Conservation (phyloP, 2,888 invertebrate species). For the Leuctra nigra region DNA sequence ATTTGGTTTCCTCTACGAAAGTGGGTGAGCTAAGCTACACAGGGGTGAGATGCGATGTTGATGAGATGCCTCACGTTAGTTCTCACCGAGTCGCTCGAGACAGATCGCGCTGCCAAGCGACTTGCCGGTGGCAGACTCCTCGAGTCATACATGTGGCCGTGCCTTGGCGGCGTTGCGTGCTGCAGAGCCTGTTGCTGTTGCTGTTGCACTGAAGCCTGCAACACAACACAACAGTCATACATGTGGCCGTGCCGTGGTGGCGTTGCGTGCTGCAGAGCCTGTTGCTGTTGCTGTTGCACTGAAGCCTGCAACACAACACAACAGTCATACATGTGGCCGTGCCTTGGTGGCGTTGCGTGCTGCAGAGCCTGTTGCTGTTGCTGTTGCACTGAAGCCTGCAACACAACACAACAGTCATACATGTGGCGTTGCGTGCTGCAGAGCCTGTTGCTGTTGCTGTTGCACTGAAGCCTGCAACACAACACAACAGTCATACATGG, state of each 20-base stretch:
- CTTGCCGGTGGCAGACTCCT: conserved; percentile 37
- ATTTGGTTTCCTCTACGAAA: too few species aligned
- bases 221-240: too few species aligned
- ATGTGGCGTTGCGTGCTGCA: too few species aligned
- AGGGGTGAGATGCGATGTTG: too few species aligned
- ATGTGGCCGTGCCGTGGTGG: too few species aligned
- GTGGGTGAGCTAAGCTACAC: too few species aligned
- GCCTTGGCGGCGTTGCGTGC: conserved; percentile 39
- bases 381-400: too few species aligned
- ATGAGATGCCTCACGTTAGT: background rate
- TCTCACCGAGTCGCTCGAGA: conserved; percentile 39
- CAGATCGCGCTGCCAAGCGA: conserved; percentile 37
- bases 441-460: too few species aligned
- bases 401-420: too few species aligned
- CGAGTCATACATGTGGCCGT: conserved; percentile 42
- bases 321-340: conserved; percentile 42
- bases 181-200: conserved; percentile 31
- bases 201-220: too few species aligned
- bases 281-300: too few species aligned
- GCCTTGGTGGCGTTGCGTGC: conserved; percentile 39
- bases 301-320: conserved; percentile 37
- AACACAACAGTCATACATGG: conserved; percentile 43
- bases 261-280: too few species aligned
- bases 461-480: conserved; percentile 37
- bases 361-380: conserved; percentile 31